Evolutionary conservation across 2,797 vertebrate species (phyloP), one percentile per base, ranked within the genome.

Genomic region (Chelon auratus): DNA sequence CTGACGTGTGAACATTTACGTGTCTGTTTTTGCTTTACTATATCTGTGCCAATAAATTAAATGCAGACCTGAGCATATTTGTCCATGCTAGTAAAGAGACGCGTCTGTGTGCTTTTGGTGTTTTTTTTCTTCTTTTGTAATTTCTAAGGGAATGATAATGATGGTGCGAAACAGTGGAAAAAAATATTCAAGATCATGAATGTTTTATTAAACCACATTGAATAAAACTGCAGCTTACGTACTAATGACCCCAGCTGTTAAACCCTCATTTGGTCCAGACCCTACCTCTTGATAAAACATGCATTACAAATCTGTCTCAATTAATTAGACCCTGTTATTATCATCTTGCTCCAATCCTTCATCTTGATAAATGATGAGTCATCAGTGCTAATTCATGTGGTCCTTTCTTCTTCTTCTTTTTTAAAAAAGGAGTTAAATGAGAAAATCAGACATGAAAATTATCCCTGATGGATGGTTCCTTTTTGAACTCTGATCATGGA

Each of bases 381-480:
- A 73, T 78, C 69, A 75, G 22, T 75, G 63, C 18, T 82, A 77
- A 84, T 87, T 65, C 63, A 36, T 54, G 40, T 47, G 17, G 5
- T 59, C 17, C 65, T 36, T 63, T 26, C 24, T 26, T 26, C 24
- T 26, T 26, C 24, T 26, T 2, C 24, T 26, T 67, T 84, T 76
- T 48, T n/a, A 12, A 2, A 20, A 72, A 75, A 4, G 1, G 14
- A 71, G 22, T 72, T 74, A 70, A 89, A 84, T 75, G 37, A 76
- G 53, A 61, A 71, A 73, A 80, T 77, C 59, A 50, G 55, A 70
- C 72, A 6, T 53, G 55, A 67, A 72, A 65, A 79, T 82, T 11
- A 72, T 42, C 51, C 26, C 52, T 85, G 83, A 88, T 87, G 59
- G 72, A 90, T 90, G 77, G 72, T 1, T 43, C 75, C 39, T 62